Evolutionary conservation across 2,888 invertebrate genomes (phyloP), one percentile per base, ranked within the genome.

Genomic region (Oligia latruncula): DNA sequence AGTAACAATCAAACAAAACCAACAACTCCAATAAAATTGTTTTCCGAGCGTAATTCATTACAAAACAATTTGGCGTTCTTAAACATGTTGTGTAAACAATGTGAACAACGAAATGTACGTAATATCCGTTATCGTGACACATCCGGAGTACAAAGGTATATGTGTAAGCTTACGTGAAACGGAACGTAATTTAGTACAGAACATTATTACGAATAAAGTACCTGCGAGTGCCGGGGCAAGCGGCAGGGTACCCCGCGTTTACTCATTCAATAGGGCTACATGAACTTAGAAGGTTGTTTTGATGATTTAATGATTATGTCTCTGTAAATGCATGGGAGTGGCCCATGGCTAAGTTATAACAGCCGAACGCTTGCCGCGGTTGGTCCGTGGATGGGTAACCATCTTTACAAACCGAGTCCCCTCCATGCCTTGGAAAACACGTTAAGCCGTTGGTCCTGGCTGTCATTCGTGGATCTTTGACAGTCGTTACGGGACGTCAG

Each of bases 51-150:
- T 29, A 64, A 35, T 76, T 70, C 17, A 64, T 81, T 68, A 75
- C 80, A 64, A 67, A 64, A 76, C 62, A 81, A 68, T 75, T 70
- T 68, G 20, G 58, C 29, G 66, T 60, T 80, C 67, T 35, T 73
- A 60, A 64, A 80, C 62, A 64, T 58, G 49, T 46, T 23, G 23
- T 15, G 15, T 43, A 52, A 40, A 74, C 74, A 67, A 43, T 11
- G 20, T 9, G 15, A 74, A 74, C 29, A 46, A 20, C 17, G 62
- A 46, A 68, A 81, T 40, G 62, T 49, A 76, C 49, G 62, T 81
- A 70, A 76, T 80, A 81, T 64, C 80, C 76, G 55, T 23, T 76
- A 55, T 64, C 6, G 55, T 29, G 40, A 68, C 81, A 75, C 67
- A 80, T 80, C 80, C 80, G 75, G 62, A 80, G 29, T 15, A 58